Conservation (phyloP, 2,113 vertebrate species). For the Rana temporaria region DNA sequence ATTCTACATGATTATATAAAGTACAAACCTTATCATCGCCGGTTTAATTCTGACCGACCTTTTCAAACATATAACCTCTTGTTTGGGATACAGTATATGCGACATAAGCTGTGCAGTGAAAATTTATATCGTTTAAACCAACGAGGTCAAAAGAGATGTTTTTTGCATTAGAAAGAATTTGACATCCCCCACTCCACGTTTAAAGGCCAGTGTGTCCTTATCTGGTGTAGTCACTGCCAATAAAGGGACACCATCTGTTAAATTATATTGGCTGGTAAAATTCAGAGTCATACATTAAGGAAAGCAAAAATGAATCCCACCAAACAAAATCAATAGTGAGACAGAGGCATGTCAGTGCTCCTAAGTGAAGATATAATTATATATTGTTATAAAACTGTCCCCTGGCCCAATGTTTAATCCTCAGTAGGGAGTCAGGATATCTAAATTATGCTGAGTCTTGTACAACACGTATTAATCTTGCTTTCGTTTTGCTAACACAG, state of each 20-base stretch:
- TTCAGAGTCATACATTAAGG: neutral
- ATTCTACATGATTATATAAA: too few relatives aligned
- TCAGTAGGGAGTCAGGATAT: neutral
- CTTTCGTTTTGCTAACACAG: too few relatives aligned
- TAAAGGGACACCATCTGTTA: conserved; percentile 20
- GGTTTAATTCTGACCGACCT: too few relatives aligned
- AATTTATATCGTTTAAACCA: too few relatives aligned
- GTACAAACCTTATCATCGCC: too few relatives aligned
- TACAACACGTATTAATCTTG: too few relatives aligned
- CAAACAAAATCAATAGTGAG: conserved; percentile 7
- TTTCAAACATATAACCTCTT: too few relatives aligned
- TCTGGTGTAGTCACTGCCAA: conserved; percentile 7
- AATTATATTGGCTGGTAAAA: conserved; percentile 23
- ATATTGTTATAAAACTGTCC: neutral
- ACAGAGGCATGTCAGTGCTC: neutral
- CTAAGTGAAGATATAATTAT: neutral
- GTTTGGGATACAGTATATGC: too few relatives aligned
- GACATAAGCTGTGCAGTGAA: too few relatives aligned
- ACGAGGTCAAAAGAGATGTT: neutral
- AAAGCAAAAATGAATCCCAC: neutral
- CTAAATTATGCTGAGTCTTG: too few relatives aligned
- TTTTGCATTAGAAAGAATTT: neutral
- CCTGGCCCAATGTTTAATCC: neutral
- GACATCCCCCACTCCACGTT: neutral
- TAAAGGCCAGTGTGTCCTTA: neutral